Conservation (phyloP, 2,888 invertebrate genomes). For the Callosobruchus maculatus region DNA sequence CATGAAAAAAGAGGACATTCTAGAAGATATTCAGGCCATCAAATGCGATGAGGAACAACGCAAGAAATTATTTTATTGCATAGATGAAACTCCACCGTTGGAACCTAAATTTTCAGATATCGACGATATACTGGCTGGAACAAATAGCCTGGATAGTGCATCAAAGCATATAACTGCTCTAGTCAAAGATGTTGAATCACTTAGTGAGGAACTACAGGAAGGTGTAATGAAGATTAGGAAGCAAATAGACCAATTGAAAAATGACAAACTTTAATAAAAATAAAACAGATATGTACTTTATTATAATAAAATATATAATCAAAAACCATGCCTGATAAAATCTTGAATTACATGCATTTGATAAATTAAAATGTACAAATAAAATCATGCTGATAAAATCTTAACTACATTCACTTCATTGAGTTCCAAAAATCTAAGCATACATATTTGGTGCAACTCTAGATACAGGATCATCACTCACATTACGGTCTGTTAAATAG, state of each 20-base stretch:
- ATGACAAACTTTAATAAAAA: background rate
- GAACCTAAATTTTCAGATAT: constrained; percentile 32
- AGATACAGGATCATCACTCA: constrained; percentile 7
- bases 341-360: too few species aligned
- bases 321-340: too few species aligned
- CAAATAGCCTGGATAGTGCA: constrained; percentile 30
- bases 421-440: background rate
- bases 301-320: background rate
- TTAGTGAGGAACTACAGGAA: constrained; percentile 22
- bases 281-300: background rate
- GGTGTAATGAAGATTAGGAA: constrained; percentile 21
- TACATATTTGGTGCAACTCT: background rate
- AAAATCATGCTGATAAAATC: background rate
- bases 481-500: constrained; percentile 41
- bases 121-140: constrained; percentile 36
- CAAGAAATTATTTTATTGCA: constrained; percentile 33
- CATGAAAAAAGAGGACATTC: constrained; percentile 27
- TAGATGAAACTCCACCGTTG: constrained; percentile 35
- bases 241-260: background rate
- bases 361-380: too few species aligned
- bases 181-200: constrained; percentile 21
- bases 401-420: background rate
- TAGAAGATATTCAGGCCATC: constrained; percentile 32
- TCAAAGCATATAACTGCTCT: constrained; percentile 22
- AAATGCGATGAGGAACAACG: constrained; percentile 27